Base-by-base conservation (phyloP, 2,797 vertebrate genomes). In the Notolepis coatsorum region DNA sequence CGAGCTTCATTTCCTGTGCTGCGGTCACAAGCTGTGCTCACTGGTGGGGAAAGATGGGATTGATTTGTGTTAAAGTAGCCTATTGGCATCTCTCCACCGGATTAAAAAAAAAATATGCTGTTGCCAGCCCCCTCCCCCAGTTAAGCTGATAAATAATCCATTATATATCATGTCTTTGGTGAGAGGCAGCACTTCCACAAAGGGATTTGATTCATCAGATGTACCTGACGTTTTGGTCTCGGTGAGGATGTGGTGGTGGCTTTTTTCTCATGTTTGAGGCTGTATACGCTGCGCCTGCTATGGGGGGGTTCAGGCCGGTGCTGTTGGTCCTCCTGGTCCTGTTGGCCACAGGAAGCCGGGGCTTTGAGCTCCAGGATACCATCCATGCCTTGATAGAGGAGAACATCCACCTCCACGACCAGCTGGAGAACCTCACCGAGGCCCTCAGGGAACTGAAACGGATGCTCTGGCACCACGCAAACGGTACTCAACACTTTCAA, bases 341-440 rank as follows among this genome's bases (percentile, higher is more conserved):
- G 46, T 70, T 92, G 68, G 30, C 70, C 7, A 64, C 85, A 25
- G 81, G 74, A 7, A 72, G 70, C 43, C 9, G 1, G 24, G 73
- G 79, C 56, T 95, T 94, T 60, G 93, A 94, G 35, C 88, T 95
- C 1, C 93, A 95, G 81, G 93, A 96, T 39, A 93, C 93, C 0
- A 94, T 95, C 70, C 91, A 93, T 10, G 69, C 85, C 0, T 83
- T 95, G 60, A 93, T 94, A 12, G 90, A 93, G 42, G 94, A 95
- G 80, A 95, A 95, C 65, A 88, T 91, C 56, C 90, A 90, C 50
- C 91, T 95, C 4, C 94, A 94, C 2, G 92, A 93, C 79, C 91
- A 90, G 73, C 86, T 95, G 73, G 91, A 94, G 77, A 94, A 94
- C 75, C 91, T 95, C 65, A 95, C 92, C 0, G 82, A 92, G 35